A percentile compares a stretch with the other conserved stretches of the same genome.
Conservation (phyloP, 2,113 vertebrate species). For the Sceloporus tristichus region DNA sequence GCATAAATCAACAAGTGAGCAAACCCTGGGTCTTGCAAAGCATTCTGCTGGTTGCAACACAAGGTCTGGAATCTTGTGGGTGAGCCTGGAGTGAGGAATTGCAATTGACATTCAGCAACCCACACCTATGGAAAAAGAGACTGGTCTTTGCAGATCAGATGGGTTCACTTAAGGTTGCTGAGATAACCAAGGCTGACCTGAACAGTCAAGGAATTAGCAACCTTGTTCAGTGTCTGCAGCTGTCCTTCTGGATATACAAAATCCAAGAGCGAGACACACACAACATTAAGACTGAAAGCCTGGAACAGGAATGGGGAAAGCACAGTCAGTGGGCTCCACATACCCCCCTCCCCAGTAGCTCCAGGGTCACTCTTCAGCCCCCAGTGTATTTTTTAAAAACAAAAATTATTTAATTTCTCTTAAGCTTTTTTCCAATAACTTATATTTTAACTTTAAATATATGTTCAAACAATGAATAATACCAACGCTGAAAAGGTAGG, state of each 20-base stretch:
- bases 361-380: too few relatives aligned
- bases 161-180: neutral
- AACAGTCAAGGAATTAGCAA: neutral
- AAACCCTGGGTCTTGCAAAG: neutral
- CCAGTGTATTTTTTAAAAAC: too few relatives aligned
- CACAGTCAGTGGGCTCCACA: too few relatives aligned
- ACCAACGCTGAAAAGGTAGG: too few relatives aligned
- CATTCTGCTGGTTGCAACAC: neutral
- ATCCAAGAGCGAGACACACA: neutral
- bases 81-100: neutral
- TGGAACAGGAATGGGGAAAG: too few relatives aligned
- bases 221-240: neutral
- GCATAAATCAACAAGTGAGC: neutral
- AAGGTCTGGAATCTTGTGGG: neutral
- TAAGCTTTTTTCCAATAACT: too few relatives aligned
- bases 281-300: neutral
- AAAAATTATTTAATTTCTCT: too few relatives aligned
- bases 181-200: conserved; percentile 1
- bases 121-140: neutral
- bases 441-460: too few relatives aligned
- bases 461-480: too few relatives aligned
- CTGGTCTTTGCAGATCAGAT: too few relatives aligned
- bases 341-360: too few relatives aligned
- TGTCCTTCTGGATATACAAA: neutral
- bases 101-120: neutral